phyloP scores from a whole-genome alignment of 2,113 vertebrate genomes.

The Pomatorhinus ruficollis region DNA sequence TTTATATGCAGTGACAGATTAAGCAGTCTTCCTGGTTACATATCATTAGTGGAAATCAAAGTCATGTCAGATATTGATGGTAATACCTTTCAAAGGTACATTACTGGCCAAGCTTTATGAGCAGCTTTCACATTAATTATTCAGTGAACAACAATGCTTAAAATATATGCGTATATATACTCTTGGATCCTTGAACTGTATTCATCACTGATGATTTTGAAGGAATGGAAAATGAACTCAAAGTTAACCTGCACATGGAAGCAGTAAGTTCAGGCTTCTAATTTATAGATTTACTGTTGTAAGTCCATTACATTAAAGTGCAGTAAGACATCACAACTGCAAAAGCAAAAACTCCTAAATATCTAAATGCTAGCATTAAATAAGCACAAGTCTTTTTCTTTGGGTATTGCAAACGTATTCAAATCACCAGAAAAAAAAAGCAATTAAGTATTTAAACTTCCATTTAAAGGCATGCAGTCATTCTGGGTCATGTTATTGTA shows the following conservation, averaged over 20 bases:
- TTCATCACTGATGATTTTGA: slow-evolving; percentile 9
- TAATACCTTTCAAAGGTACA: slow-evolving; percentile 63
- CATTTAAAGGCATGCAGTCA: slow-evolving; percentile 46
- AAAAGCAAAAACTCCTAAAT: not conserved
- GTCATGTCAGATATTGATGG: slow-evolving; percentile 58
- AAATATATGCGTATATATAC: slow-evolving; percentile 35
- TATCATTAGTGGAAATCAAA: slow-evolving; percentile 60
- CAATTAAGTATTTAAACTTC: slow-evolving; percentile 43
- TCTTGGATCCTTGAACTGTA: not conserved
- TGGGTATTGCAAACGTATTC: slow-evolving; percentile 21
- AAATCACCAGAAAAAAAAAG: slow-evolving; percentile 37
- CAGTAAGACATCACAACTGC: not conserved
- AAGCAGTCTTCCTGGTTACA: slow-evolving; percentile 51
- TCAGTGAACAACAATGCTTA: slow-evolving; percentile 31
- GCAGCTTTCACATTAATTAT: slow-evolving; percentile 60
- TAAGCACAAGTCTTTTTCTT: not conserved
- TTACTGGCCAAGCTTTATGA: slow-evolving; percentile 52
- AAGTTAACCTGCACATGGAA: not conserved
- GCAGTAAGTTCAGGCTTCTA: not conserved
- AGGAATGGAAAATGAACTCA: not conserved
- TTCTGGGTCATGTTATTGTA: slow-evolving; percentile 65
- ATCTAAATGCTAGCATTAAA: not conserved
- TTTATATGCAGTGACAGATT: slow-evolving; percentile 18
- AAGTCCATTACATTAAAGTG: not conserved
- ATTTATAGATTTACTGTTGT: not conserved